These are phyloP conservation scores for Felis chaus DNA, from an alignment of 2,113 vertebrate genomes.

Conservation along the genomic window DNA sequence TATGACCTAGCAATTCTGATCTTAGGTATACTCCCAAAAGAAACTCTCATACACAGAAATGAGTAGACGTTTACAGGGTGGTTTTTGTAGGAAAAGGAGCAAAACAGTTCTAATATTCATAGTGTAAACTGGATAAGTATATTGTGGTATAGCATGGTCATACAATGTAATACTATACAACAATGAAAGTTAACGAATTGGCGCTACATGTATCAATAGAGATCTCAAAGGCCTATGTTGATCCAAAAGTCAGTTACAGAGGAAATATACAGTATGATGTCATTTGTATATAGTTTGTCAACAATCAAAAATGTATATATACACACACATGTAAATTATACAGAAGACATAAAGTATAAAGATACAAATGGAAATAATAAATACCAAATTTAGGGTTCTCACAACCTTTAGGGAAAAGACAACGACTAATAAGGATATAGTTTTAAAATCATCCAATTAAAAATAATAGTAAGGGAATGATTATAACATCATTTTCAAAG, in stretches of 20 bases:
- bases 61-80: not conserved
- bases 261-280: not conserved
- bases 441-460: constrained; percentile 29
- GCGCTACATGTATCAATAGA: not conserved
- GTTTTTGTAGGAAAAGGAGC: not conserved
- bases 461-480: not conserved
- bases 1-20: not conserved
- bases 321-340: not conserved
- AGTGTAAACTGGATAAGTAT: not conserved
- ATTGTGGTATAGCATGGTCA: not conserved
- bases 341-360: not conserved
- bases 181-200: not conserved
- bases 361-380: constrained; percentile 15
- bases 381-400: not conserved
- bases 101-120: constrained; percentile 16
- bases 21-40: not conserved
- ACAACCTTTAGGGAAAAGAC: not conserved
- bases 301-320: not conserved
- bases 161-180: not conserved
- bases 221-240: not conserved
- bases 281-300: not conserved
- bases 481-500: not conserved
- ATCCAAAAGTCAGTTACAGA: not conserved
- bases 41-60: not conserved
- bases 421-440: not conserved